Evolutionary conservation across 2,888 invertebrate genomes (phyloP).

Genomic region (Dryomyza anilis): DNA sequence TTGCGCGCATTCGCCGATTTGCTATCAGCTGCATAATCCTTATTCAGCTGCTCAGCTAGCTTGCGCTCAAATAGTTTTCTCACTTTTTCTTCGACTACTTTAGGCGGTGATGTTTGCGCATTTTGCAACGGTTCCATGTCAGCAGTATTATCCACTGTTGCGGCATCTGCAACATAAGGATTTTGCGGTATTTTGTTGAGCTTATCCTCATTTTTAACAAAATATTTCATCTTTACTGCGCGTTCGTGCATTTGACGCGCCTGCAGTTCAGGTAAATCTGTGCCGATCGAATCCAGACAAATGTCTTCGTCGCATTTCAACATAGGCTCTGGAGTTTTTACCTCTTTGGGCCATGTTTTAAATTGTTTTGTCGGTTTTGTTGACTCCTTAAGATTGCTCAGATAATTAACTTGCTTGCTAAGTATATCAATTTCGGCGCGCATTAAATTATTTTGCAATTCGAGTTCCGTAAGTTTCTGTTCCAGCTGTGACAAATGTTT

Average conservation of each 20-base stretch:
- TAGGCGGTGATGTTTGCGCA: too few species aligned
- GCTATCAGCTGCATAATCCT: too few species aligned
- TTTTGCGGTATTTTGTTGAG: neutral
- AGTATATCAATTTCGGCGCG: conserved; percentile 57
- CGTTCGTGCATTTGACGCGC: too few species aligned
- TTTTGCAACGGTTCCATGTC: conserved; percentile 26
- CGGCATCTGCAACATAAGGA: conserved; percentile 22
- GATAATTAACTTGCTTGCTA: conserved; percentile 53
- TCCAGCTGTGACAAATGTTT: conserved; percentile 38
- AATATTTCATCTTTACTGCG: too few species aligned
- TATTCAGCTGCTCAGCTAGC: too few species aligned
- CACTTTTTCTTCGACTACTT: too few species aligned
- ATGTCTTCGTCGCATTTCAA: too few species aligned
- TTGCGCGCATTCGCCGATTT: too few species aligned
- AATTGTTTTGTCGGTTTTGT: neutral
- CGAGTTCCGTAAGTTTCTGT: conserved; percentile 48
- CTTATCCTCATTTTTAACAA: neutral
- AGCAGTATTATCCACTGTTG: neutral
- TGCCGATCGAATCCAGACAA: too few species aligned
- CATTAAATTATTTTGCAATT: conserved; percentile 56
- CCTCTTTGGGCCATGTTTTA: too few species aligned
- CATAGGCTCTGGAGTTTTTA: neutral
- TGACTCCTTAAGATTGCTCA: conserved; percentile 36
- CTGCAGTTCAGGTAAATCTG: too few species aligned
- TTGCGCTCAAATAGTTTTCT: too few species aligned